Evolutionary conservation across 2,888 invertebrate genomes (phyloP), one percentile per base, ranked within the genome.

Genomic region (Thecophora atra): DNA sequence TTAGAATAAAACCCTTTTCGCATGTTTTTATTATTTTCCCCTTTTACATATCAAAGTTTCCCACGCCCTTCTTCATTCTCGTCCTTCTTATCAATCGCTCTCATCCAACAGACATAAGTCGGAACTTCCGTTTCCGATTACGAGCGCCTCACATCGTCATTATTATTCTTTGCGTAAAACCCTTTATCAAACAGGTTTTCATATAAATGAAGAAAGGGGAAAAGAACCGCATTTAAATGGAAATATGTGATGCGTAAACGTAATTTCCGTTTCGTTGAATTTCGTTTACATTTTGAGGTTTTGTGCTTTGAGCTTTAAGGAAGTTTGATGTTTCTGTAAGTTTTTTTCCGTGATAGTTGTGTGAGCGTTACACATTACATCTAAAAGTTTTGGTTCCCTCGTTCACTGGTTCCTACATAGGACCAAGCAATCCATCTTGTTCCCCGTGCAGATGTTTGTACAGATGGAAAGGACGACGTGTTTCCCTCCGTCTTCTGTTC

Each of bases 101-200:
- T n/a, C n/a, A n/a, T n/a, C n/a, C n/a, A n/a, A n/a, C n/a, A n/a
- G 11, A 37, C 11, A 2, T 37, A 11, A 8, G 37, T 37, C 6
- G 37, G 7, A 37, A 37, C 64, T 44, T 64, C 64, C 42, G 21
- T 21, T 42, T 44, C 44, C 44, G 42, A 37, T 64, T 64, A 64
- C 21, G 42, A 44, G 42, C 15, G 42, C 64, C 26, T 21, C 24
- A 19, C 17, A 58, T 15, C 58, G 17, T 26, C 26, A 28, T 58
- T 58, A 26, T 28, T 21, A 64, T 42, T 42, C 21, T 37, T 44
- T 24, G 19, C 28, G 15, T 21, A 37, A 64, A 64, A 64, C 42
- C 3, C 44, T 44, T 64, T 64, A 64, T 64, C 44, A 64, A 42
- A 21, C 44, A n/a, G 19, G 5, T 37, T 47, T 21, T 21, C 21